A percentile compares a stretch with the other conserved stretches of the same genome.
Conservation (phyloP, 2,113 vertebrate species). For the Hippotragus niger region DNA sequence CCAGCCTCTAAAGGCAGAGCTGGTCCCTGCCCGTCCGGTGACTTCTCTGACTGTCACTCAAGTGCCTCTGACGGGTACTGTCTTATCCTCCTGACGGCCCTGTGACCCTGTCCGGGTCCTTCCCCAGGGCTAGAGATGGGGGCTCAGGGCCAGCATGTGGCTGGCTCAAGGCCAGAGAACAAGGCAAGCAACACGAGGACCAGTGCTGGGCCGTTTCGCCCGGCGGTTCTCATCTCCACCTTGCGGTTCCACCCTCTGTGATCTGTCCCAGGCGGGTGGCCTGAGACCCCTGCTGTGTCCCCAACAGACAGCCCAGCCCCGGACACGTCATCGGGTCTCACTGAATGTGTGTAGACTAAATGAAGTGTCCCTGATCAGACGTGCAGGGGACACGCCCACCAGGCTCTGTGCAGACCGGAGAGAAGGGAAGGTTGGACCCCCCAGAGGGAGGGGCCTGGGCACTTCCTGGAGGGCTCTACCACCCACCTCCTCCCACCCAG, state of each 20-base stretch:
- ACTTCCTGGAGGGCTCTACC: background rate
- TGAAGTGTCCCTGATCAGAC: background rate
- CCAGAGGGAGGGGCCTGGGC: background rate
- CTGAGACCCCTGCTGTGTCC: background rate
- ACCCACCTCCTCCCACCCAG: background rate
- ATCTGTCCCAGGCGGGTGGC: background rate
- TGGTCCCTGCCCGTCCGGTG: fast-evolving
- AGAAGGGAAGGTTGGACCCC: background rate
- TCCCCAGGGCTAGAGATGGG: background rate
- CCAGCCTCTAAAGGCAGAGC: too few species aligned
- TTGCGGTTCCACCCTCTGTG: background rate
- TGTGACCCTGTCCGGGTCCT: background rate
- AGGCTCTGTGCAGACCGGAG: background rate
- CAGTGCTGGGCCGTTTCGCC: fast-evolving
- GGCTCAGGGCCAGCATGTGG: too few species aligned
- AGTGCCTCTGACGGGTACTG: fast-evolving
- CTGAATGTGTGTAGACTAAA: background rate
- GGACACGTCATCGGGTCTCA: fast-evolving
- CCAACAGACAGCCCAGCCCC: fast-evolving
- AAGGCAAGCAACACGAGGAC: fast-evolving
- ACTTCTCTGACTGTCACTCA: background rate
- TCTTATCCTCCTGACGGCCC: background rate
- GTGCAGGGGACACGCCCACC: too few species aligned
- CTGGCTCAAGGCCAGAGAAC: background rate
- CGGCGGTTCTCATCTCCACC: fast-evolving